phyloP scores from a whole-genome alignment of 2,113 vertebrate genomes.

The Lampris megalopsis region DNA sequence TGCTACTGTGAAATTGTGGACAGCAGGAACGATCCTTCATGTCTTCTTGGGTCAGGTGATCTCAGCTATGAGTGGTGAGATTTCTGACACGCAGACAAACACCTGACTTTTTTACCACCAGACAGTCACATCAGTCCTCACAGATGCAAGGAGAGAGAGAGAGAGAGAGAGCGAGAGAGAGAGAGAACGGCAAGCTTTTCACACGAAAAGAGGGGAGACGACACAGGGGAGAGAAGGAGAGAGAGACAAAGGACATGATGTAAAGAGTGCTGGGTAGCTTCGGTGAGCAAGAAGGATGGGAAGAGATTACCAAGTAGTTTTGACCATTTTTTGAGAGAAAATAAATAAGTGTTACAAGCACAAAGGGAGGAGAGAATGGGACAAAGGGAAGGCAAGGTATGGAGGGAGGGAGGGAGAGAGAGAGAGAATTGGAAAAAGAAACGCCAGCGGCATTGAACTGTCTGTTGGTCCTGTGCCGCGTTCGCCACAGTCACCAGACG shows the following conservation, averaged over 20 bases:
- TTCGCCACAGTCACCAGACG: slow-evolving; percentile 56
- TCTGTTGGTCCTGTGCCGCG: slow-evolving; percentile 52
- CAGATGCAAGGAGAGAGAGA: slow-evolving; percentile 37
- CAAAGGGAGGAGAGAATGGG: background rate
- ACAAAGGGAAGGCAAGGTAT: background rate
- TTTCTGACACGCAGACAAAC: slow-evolving; percentile 61
- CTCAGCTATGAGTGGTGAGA: slow-evolving; percentile 46
- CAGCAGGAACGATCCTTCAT: slow-evolving; percentile 52
- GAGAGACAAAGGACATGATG: background rate
- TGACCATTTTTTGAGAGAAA: no score
- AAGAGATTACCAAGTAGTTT: background rate
- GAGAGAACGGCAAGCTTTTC: background rate
- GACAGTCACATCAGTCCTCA: slow-evolving; percentile 41
- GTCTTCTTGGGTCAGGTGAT: slow-evolving; percentile 52
- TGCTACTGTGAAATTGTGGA: slow-evolving; percentile 44
- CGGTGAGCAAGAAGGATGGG: background rate
- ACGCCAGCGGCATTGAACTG: slow-evolving; percentile 50
- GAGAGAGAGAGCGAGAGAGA: slow-evolving; percentile 2
- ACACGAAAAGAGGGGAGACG: background rate
- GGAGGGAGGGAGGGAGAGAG: background rate
- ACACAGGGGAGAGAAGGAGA: background rate
- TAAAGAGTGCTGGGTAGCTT: background rate
- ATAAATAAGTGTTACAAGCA: background rate
- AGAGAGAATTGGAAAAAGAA: slow-evolving; percentile 48
- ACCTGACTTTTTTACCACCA: slow-evolving; percentile 50